Evolutionary conservation across 2,888 invertebrate species (phyloP).

Genomic region (Arctia plantaginis): DNA sequence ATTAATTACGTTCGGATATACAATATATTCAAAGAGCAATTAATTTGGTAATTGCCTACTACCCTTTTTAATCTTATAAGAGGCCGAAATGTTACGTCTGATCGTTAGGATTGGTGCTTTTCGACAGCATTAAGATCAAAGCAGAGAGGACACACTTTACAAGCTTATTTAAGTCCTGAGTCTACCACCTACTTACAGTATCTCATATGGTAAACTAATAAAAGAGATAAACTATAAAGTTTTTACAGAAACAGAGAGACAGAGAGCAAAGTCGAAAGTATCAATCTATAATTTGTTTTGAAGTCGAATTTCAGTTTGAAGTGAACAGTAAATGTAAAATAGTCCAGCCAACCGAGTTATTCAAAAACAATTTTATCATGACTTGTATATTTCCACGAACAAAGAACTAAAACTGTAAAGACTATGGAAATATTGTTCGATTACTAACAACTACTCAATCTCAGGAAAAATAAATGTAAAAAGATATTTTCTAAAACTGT

Average conservation of each 20-base stretch:
- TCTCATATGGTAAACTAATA: no score
- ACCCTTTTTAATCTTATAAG: background rate
- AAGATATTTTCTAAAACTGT: constrained; percentile 16
- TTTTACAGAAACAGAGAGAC: background rate
- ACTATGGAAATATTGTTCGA: background rate
- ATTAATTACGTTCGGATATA: background rate
- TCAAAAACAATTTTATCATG: no score
- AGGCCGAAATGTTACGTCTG: background rate
- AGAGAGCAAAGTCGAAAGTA: no score
- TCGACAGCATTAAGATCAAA: no score
- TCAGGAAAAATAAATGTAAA: constrained; percentile 19
- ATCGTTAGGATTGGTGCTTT: no score
- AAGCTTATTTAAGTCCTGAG: background rate
- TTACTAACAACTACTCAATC: constrained; percentile 1
- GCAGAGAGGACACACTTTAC: no score
- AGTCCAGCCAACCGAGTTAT: no score
- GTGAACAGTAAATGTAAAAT: no score
- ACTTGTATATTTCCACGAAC: background rate
- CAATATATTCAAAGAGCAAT: background rate
- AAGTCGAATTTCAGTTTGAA: no score
- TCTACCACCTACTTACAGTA: background rate
- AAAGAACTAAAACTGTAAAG: background rate
- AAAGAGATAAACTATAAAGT: background rate
- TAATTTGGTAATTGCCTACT: background rate
- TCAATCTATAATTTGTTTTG: no score